phyloP scores from a whole-genome alignment of 1,140 invertebrate species.

The Luehdorfia chinensis region DNA sequence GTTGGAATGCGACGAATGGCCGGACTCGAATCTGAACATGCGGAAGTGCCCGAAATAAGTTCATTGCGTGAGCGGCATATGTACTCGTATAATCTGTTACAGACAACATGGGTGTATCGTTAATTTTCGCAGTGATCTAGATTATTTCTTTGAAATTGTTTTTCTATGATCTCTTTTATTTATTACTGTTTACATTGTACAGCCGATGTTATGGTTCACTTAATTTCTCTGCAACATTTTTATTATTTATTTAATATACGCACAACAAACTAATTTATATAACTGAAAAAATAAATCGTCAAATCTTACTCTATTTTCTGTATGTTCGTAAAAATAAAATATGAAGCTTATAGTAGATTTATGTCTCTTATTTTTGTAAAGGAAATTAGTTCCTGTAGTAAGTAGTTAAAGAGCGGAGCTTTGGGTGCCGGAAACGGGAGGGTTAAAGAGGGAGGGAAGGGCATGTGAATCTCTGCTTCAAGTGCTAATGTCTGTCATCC shows the following conservation, averaged over 20 bases:
- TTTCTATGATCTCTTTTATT: background rate
- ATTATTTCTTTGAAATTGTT: background rate
- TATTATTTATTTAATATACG: too few species aligned
- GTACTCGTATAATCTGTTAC: slow-evolving; percentile 12
- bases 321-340: too few species aligned
- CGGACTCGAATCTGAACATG: slow-evolving; percentile 51
- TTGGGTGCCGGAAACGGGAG: slow-evolving; percentile 50
- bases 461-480: slow-evolving; percentile 49
- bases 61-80: slow-evolving; percentile 42
- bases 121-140: background rate
- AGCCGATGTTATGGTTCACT: too few species aligned
- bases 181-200: too few species aligned
- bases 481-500: slow-evolving; percentile 48
- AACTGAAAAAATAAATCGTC: too few species aligned
- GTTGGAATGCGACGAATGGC: slow-evolving; percentile 45
- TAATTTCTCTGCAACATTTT: too few species aligned
- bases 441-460: slow-evolving; percentile 28
- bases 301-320: too few species aligned
- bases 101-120: slow-evolving; percentile 8
- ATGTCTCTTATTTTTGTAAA: background rate
- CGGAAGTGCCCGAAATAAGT: slow-evolving; percentile 68
- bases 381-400: slow-evolving; percentile 1
- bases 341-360: too few species aligned
- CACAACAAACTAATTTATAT: too few species aligned
- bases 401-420: slow-evolving; percentile 59